Conservation (phyloP, 2,113 vertebrate genomes). For the Eretmochelys imbricata region DNA sequence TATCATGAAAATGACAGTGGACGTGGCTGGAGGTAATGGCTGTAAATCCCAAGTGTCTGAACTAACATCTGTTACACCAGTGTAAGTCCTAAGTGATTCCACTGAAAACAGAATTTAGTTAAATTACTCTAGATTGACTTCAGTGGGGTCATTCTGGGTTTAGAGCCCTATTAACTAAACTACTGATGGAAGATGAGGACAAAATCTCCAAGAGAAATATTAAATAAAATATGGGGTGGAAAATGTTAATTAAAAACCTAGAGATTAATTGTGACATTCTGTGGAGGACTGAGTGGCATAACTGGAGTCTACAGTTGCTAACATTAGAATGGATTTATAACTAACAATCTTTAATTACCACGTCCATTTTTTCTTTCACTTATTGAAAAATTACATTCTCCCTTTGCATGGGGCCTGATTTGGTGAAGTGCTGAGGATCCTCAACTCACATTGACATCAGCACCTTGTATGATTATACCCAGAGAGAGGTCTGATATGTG, state of each 20-base stretch:
- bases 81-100: background rate
- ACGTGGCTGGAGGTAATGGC: background rate
- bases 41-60: background rate
- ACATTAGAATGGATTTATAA: background rate
- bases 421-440: slow-evolving; percentile 21
- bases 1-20: fast-evolving
- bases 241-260: background rate
- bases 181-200: background rate
- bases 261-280: background rate
- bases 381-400: fast-evolving
- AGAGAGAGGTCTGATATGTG: fast-evolving
- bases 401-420: background rate
- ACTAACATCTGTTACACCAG: background rate
- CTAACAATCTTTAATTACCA: background rate
- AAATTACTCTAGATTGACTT: background rate
- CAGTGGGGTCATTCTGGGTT: background rate
- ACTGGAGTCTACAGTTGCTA: background rate
- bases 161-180: background rate
- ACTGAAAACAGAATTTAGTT: background rate
- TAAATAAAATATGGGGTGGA: fast-evolving
- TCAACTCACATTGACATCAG: background rate
- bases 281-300: background rate
- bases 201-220: background rate
- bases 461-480: background rate
- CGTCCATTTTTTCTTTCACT: background rate